Conservation (phyloP, 1,140 invertebrate species). For the Pachyrhynchus sulphureomaculatus region DNA sequence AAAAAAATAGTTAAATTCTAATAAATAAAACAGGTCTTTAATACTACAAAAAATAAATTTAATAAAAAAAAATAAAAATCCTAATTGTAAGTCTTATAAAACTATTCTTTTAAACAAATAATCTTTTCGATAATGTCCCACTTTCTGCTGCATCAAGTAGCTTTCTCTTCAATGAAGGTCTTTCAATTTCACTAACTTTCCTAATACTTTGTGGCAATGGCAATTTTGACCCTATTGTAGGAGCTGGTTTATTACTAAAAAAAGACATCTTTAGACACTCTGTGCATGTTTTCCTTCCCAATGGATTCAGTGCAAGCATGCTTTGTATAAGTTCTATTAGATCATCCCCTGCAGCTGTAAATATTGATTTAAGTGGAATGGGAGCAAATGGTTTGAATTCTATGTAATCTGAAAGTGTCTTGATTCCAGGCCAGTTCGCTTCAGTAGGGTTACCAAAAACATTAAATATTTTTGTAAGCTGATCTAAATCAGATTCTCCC, state of each 20-base stretch:
- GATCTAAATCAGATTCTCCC: conserved; percentile 96
- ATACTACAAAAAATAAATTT: too few species aligned
- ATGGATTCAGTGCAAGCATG: conserved; percentile 83
- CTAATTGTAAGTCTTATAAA: too few species aligned
- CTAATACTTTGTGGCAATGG: conserved; percentile 72
- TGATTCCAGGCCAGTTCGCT: conserved; percentile 89
- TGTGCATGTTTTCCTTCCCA: conserved; percentile 78
- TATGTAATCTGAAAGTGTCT: conserved; percentile 86
- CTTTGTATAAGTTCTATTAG: conserved; percentile 81
- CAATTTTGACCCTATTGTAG: conserved; percentile 75
- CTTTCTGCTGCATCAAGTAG: conserved; percentile 70
- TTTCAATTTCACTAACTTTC: conserved; percentile 60
- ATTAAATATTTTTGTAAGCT: conserved; percentile 93
- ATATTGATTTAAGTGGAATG: conserved; percentile 87
- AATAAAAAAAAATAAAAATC: too few species aligned
- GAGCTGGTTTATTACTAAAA: conserved; percentile 88
- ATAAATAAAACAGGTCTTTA: too few species aligned
- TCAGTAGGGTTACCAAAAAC: conserved; percentile 89
- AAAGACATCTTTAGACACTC: conserved; percentile 81
- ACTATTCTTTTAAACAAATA: conserved; percentile 52
- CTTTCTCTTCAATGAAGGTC: conserved; percentile 74
- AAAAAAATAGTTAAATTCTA: too few species aligned
- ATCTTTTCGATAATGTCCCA: conserved; percentile 64
- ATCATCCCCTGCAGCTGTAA: conserved; percentile 93
- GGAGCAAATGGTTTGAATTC: conserved; percentile 86